Conservation (phyloP, 2,888 invertebrate genomes). For the Agonopterix arenella region DNA sequence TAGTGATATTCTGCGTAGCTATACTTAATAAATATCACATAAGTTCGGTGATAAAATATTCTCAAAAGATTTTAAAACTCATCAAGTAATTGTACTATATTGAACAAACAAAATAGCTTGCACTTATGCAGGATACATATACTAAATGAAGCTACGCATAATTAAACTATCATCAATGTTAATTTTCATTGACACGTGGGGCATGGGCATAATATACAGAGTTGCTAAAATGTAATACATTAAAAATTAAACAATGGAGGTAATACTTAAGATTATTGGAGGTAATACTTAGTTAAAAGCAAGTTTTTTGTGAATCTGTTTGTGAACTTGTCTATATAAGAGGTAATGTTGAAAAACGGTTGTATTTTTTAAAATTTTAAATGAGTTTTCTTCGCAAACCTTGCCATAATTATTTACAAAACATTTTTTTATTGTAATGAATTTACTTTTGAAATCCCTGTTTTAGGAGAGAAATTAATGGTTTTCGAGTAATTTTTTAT, state of each 20-base stretch:
- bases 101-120: neutral
- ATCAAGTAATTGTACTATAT: neutral
- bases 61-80: neutral
- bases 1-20: too few relatives aligned
- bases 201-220: neutral
- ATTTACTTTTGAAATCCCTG: too few relatives aligned
- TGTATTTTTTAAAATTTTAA: too few relatives aligned
- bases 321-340: conserved; percentile 43
- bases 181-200: too few relatives aligned
- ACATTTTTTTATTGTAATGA: too few relatives aligned
- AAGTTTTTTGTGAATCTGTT: conserved; percentile 52
- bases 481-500: too few relatives aligned
- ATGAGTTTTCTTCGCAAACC: too few relatives aligned
- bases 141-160: neutral
- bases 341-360: too few relatives aligned
- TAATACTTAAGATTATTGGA: conserved; percentile 70
- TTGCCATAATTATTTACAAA: too few relatives aligned
- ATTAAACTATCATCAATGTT: neutral
- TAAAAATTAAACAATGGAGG: conserved; percentile 59
- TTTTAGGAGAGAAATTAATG: too few relatives aligned
- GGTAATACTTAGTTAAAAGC: conserved; percentile 65
- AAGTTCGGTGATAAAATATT: neutral
- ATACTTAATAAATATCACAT: too few relatives aligned
- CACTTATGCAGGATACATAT: neutral
- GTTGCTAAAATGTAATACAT: conserved; percentile 25